Percentiles rank a stretch among this genome's conserved stretches.
Conservation (phyloP, 2,113 vertebrate genomes). For the Tetraodon nigroviridis region DNA sequence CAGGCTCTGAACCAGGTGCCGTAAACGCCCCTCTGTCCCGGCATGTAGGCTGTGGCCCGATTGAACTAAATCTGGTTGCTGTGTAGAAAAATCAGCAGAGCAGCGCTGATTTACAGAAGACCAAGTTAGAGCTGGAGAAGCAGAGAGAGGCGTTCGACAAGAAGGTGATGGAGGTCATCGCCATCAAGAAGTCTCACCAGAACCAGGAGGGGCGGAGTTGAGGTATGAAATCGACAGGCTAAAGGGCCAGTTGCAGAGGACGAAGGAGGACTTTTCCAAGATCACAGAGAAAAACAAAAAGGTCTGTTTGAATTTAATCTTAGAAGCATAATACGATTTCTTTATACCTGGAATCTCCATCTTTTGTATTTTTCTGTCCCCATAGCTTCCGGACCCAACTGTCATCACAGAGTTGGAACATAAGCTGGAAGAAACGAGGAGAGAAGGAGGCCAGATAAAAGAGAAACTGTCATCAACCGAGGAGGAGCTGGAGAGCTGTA, state of each 20-base stretch:
- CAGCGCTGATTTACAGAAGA: constrained; percentile 69
- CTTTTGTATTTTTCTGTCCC: neutral
- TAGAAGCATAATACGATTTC: neutral
- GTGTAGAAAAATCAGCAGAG: constrained; percentile 75
- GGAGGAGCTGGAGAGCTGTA: constrained; percentile 79
- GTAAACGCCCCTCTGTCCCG: neutral
- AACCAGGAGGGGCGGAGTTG: constrained; percentile 75
- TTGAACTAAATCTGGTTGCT: neutral
- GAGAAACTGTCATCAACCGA: constrained; percentile 69
- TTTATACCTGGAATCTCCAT: neutral
- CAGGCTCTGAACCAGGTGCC: constrained; percentile 68
- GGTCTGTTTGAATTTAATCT: constrained; percentile 41
- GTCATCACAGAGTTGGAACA: constrained; percentile 76
- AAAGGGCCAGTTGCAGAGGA: constrained; percentile 73
- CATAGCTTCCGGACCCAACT: constrained; percentile 76
- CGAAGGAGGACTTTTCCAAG: constrained; percentile 73
- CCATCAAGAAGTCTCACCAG: constrained; percentile 77
- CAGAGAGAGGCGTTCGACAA: constrained; percentile 68
- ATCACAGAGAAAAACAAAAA: constrained; percentile 71
- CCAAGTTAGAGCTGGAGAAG: constrained; percentile 66
- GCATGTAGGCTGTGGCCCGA: neutral
- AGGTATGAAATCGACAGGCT: constrained; percentile 72
- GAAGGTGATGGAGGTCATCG: constrained; percentile 80
- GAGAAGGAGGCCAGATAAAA: constrained; percentile 74
- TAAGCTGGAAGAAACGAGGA: constrained; percentile 66